Conservation (phyloP, 2,797 vertebrate species). For the Anniella stebbinsi region DNA sequence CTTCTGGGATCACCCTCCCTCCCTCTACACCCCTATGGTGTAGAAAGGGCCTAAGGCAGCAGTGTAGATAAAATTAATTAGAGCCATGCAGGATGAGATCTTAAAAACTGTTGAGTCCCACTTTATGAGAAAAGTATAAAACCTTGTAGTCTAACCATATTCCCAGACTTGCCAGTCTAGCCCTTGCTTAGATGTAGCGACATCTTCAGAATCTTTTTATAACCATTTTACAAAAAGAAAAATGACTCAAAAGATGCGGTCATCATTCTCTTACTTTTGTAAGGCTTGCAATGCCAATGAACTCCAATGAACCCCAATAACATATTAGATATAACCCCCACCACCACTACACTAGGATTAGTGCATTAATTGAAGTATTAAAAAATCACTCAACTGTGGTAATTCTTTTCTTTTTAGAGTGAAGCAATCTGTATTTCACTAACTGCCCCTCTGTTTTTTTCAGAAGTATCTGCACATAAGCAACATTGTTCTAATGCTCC, state of each 20-base stretch:
- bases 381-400: constrained; percentile 58
- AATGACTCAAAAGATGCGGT: accelerated
- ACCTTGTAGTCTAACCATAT: constrained; percentile 3
- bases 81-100: neutral
- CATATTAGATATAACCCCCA: constrained; percentile 10
- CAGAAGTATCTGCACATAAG: constrained; percentile 60
- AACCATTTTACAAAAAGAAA: neutral
- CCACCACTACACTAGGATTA: neutral
- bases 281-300: constrained; percentile 54
- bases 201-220: constrained; percentile 23
- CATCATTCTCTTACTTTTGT: constrained; percentile 39
- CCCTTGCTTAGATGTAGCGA: neutral
- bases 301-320: constrained; percentile 48
- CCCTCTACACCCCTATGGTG: no score
- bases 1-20: no score
- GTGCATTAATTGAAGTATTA: constrained; percentile 66
- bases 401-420: constrained; percentile 55
- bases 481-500: constrained; percentile 64
- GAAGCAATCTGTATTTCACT: neutral
- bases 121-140: neutral
- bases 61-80: neutral
- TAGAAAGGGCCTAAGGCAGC: no score
- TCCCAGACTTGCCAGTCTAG: neutral
- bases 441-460: constrained; percentile 59
- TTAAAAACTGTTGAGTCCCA: neutral